A percentile compares a stretch with the other conserved stretches of the same genome.
These are phyloP conservation scores for Sorex araneus DNA, from an alignment of 2,113 vertebrate genomes.

Conservation along the genomic window DNA sequence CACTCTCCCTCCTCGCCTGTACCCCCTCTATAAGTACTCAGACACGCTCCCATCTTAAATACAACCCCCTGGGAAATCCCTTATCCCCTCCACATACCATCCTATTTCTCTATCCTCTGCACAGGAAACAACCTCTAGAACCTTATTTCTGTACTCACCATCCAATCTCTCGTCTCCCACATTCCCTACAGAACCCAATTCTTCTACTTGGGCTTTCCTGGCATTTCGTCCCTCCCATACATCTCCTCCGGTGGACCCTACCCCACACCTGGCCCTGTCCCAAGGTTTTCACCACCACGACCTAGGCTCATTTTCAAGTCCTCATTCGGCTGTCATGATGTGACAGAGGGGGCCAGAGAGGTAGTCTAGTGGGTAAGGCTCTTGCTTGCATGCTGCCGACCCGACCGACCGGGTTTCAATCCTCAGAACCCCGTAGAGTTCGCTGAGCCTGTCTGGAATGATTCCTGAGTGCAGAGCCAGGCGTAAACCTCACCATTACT, in stretches of 20 bases:
- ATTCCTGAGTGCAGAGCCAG: too few relatives aligned
- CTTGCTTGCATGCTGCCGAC: too few relatives aligned
- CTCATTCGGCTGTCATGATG: not conserved
- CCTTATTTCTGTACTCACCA: too few relatives aligned
- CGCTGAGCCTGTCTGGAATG: too few relatives aligned
- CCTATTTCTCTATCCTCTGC: not conserved
- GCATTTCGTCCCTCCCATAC: fast-evolving
- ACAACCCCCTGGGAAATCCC: too few relatives aligned
- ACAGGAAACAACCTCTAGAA: not conserved
- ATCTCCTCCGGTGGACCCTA: too few relatives aligned
- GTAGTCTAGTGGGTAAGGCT: too few relatives aligned
- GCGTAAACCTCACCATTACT: too few relatives aligned
- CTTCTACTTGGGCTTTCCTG: not conserved
- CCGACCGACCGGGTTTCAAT: too few relatives aligned
- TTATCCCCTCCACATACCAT: not conserved
- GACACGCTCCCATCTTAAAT: not conserved
- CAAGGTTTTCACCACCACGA: not conserved
- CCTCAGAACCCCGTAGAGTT: too few relatives aligned
- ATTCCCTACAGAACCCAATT: not conserved
- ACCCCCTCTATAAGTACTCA: not conserved
- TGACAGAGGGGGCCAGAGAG: too few relatives aligned
- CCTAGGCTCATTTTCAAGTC: not conserved
- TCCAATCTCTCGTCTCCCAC: not conserved
- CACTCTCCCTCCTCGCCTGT: not conserved
- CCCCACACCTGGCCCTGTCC: not conserved